phyloP scores from a whole-genome alignment of 2,888 invertebrate species.

The Dynastes maya region DNA sequence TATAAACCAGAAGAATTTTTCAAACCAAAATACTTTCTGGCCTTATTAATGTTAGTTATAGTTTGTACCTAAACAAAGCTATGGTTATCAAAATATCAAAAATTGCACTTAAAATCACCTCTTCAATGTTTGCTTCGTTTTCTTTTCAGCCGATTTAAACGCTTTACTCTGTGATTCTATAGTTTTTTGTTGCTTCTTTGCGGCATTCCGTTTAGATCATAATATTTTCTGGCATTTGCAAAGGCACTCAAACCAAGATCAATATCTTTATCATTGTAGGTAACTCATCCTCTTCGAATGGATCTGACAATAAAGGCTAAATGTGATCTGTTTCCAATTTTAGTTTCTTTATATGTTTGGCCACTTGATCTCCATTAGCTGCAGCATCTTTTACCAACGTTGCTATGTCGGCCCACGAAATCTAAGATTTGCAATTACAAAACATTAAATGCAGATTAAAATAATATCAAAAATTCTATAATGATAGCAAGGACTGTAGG shows the following conservation, averaged over 20 bases:
- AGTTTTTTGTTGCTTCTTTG: slow-evolving; percentile 96
- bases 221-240: slow-evolving; percentile 94
- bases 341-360: slow-evolving; percentile 84
- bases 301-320: slow-evolving; percentile 84
- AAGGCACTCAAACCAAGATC: slow-evolving; percentile 92
- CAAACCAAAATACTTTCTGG: slow-evolving; percentile 97
- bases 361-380: slow-evolving; percentile 84
- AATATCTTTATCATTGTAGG: slow-evolving; percentile 84
- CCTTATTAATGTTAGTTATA: slow-evolving; percentile 93
- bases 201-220: slow-evolving; percentile 91
- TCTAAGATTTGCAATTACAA: slow-evolving; percentile 66
- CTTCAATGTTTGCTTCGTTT: slow-evolving; percentile 94
- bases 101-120: slow-evolving; percentile 72
- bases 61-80: slow-evolving; percentile 73
- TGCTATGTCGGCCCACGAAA: slow-evolving; percentile 92
- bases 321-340: slow-evolving; percentile 94
- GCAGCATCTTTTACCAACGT: slow-evolving; percentile 88
- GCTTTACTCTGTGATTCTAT: slow-evolving; percentile 94
- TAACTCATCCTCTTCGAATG: slow-evolving; percentile 74
- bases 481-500: too few relatives aligned
- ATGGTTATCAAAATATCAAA: neutral
- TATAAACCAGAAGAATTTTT: slow-evolving; percentile 99
- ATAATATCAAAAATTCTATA: too few relatives aligned
- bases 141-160: slow-evolving; percentile 94
- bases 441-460: neutral